These are phyloP conservation scores for Leptinotarsa defecta DNA, from an alignment of 1,140 invertebrate genomes.

Conservation along the genomic window DNA sequence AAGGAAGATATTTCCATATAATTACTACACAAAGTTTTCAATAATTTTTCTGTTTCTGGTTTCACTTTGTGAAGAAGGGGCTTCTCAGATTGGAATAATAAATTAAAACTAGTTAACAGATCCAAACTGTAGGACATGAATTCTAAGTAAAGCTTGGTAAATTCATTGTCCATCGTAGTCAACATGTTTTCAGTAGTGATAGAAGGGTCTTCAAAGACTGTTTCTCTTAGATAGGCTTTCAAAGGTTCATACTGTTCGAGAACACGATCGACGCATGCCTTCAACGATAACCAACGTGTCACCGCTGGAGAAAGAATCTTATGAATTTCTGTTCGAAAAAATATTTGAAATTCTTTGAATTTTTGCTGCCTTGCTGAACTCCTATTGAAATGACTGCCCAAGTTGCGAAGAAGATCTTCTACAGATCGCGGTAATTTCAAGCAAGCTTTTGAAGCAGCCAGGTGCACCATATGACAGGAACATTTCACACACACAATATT, in stretches of 20 bases:
- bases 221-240: slow-evolving; percentile 48
- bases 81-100: slow-evolving; percentile 49
- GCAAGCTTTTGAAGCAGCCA: slow-evolving; percentile 27
- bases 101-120: slow-evolving; percentile 49
- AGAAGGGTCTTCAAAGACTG: slow-evolving; percentile 50
- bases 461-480: slow-evolving; percentile 34
- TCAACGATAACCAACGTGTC: neutral
- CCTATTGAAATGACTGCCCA: neutral
- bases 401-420: slow-evolving; percentile 29
- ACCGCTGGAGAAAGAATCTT: slow-evolving; percentile 1
- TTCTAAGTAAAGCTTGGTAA: slow-evolving; percentile 47
- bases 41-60: slow-evolving; percentile 39
- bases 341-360: slow-evolving; percentile 12
- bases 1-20: slow-evolving; percentile 24
- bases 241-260: slow-evolving; percentile 41
- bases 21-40: slow-evolving; percentile 27
- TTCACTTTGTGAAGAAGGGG: slow-evolving; percentile 47
- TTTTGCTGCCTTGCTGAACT: neutral
- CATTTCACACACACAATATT: too few relatives aligned
- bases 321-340: slow-evolving; percentile 8
- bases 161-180: slow-evolving; percentile 41
- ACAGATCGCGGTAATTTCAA: slow-evolving; percentile 26
- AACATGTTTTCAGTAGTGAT: slow-evolving; percentile 51
- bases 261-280: slow-evolving; percentile 3
- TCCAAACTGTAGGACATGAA: slow-evolving; percentile 48